phyloP scores from a whole-genome alignment of 2,888 invertebrate genomes.

The Mystacides longicornis region DNA sequence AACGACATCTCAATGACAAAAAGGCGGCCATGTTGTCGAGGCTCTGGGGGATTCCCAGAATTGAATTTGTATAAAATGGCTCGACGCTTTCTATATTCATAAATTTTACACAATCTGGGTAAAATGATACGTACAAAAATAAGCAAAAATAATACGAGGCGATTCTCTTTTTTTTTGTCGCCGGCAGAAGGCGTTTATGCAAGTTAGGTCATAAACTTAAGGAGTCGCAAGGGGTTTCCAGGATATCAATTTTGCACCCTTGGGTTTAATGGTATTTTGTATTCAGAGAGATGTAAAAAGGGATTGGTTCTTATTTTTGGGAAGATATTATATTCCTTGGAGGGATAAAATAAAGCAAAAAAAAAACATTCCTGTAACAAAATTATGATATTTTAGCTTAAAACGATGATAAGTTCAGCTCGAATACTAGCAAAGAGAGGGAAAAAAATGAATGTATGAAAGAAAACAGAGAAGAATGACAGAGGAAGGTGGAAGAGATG shows the following conservation, averaged over 20 bases:
- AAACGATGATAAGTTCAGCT: neutral
- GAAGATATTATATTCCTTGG: neutral
- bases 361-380: slow-evolving; percentile 14
- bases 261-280: neutral
- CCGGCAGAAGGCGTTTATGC: neutral
- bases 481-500: slow-evolving; percentile 20
- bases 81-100: too few species aligned
- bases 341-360: neutral
- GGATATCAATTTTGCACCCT: neutral
- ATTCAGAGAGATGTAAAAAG: neutral
- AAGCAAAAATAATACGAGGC: too few species aligned
- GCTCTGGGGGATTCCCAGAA: too few species aligned
- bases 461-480: slow-evolving; percentile 6
- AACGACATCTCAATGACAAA: too few species aligned
- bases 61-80: too few species aligned
- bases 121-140: too few species aligned
- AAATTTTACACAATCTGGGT: too few species aligned
- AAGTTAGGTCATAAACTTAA: neutral
- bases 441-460: neutral
- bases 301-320: neutral
- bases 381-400: slow-evolving; percentile 12
- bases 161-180: too few species aligned
- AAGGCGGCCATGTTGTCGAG: too few species aligned
- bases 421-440: neutral
- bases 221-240: neutral